These are phyloP conservation scores for Melopsittacus undulatus DNA, from an alignment of 2,797 vertebrate genomes.

Conservation along the genomic window DNA sequence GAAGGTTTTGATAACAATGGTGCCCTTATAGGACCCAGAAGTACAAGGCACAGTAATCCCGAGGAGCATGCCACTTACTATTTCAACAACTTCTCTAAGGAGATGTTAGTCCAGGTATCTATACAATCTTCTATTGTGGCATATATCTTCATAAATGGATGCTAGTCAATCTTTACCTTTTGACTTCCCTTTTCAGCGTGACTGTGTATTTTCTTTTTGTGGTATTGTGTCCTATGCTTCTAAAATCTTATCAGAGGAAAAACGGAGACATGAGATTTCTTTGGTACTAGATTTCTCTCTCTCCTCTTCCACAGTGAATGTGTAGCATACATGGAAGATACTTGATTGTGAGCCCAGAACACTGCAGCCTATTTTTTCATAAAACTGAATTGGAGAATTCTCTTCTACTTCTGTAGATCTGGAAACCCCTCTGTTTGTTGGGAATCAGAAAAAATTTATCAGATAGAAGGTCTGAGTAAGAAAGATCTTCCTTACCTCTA, in stretches of 20 bases:
- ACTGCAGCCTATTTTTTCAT: background rate
- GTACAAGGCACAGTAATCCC: conserved; percentile 93
- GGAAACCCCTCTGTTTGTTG: background rate
- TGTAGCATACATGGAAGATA: background rate
- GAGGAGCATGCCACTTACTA: conserved; percentile 97
- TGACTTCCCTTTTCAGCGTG: background rate
- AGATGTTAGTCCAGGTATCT: conserved; percentile 93
- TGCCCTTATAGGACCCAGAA: conserved; percentile 90
- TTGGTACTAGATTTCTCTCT: background rate
- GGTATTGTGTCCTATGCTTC: background rate
- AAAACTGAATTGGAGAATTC: background rate
- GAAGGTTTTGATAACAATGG: conserved; percentile 97
- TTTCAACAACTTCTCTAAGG: conserved; percentile 96
- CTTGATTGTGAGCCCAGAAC: background rate
- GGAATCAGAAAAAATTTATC: background rate
- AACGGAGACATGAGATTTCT: background rate
- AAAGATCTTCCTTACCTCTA: background rate
- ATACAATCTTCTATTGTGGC: background rate
- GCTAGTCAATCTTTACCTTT: background rate
- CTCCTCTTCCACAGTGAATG: background rate
- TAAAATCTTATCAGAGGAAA: background rate
- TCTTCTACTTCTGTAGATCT: background rate
- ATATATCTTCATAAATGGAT: background rate
- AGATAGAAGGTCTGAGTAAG: background rate
- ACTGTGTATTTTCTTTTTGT: background rate